Percentiles rank a stretch among this genome's conserved stretches.
Conservation (phyloP, 2,888 invertebrate species). For the Volucella inanis region DNA sequence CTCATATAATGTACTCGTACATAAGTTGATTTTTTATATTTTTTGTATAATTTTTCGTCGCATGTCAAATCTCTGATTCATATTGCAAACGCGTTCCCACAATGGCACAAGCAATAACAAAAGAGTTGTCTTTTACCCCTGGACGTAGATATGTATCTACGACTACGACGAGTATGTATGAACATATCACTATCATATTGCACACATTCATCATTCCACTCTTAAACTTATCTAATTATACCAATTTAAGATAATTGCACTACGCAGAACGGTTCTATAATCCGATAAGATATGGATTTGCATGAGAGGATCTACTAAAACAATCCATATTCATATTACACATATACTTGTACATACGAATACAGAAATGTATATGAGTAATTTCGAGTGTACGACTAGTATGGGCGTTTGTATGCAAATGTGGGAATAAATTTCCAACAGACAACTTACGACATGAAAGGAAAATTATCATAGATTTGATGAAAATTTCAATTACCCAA, state of each 20-base stretch:
- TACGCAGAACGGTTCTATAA: conserved; percentile 53
- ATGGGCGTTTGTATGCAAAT: conserved; percentile 19
- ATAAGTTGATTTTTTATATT: no score
- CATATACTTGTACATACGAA: no score
- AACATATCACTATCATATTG: conserved; percentile 1
- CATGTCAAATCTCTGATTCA: background rate
- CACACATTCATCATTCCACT: conserved; percentile 4
- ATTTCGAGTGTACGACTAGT: background rate
- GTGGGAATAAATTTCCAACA: background rate
- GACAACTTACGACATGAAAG: background rate
- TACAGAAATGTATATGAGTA: no score
- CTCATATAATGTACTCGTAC: no score
- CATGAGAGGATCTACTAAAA: conserved; percentile 30
- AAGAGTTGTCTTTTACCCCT: background rate
- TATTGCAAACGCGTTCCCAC: background rate
- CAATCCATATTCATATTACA: background rate
- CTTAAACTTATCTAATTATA: conserved; percentile 61
- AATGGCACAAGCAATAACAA: background rate
- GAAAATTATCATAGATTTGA: background rate
- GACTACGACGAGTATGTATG: background rate
- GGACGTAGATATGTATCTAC: background rate
- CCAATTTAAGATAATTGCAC: conserved; percentile 61
- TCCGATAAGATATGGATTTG: conserved; percentile 60
- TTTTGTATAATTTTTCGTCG: no score
- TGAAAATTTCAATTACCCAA: conserved; percentile 57